Conservation (phyloP, 2,888 invertebrate species). For the Maniola hyperantus region DNA sequence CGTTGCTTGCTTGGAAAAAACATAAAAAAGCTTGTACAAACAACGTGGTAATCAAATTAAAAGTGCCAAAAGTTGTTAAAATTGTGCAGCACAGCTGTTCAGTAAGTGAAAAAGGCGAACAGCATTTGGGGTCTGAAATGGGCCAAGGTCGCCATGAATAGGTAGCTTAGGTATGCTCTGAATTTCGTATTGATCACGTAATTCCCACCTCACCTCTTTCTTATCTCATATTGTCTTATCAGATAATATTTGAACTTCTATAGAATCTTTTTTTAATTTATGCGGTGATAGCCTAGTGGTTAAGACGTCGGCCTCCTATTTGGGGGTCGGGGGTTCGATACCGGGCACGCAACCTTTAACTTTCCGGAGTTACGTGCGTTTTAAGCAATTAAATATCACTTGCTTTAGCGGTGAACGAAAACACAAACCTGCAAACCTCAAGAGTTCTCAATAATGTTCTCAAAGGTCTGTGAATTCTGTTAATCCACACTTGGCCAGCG, state of each 20-base stretch:
- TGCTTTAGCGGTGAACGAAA: too few relatives aligned
- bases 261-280: neutral
- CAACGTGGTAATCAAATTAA: slow-evolving; percentile 6
- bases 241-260: neutral
- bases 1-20: too few relatives aligned
- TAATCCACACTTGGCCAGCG: too few relatives aligned
- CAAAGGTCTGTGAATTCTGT: too few relatives aligned
- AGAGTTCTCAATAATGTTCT: too few relatives aligned
- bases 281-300: too few relatives aligned
- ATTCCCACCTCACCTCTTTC: slow-evolving; percentile 17
- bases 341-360: too few relatives aligned
- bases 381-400: too few relatives aligned
- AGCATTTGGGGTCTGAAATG: slow-evolving; percentile 31
- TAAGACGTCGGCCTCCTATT: too few relatives aligned
- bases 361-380: too few relatives aligned
- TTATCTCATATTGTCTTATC: neutral
- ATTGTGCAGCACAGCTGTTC: slow-evolving; percentile 6
- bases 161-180: slow-evolving; percentile 25
- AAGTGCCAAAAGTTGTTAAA: slow-evolving; percentile 9
- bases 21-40: neutral
- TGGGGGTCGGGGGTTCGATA: too few relatives aligned
- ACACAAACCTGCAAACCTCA: too few relatives aligned
- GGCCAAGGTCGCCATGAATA: slow-evolving; percentile 37
- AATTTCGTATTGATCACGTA: slow-evolving; percentile 42
- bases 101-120: slow-evolving; percentile 14